A percentile compares a stretch with the other conserved stretches of the same genome.
Conservation (phyloP, 2,888 invertebrate genomes). For the Pyrrhia umbra region DNA sequence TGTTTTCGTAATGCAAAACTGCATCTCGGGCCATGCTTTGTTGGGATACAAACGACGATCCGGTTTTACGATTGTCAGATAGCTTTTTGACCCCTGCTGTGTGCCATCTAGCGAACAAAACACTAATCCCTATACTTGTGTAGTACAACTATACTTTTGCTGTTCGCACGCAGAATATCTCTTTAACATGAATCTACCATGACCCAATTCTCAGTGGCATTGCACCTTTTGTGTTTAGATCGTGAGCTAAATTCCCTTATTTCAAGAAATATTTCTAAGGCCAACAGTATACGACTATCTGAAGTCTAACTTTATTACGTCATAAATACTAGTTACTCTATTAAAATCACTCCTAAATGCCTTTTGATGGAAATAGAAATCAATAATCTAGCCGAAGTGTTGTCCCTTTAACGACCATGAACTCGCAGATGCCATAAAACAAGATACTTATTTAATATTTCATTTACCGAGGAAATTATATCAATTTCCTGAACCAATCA, state of each 20-base stretch:
- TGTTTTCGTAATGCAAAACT: slow-evolving; percentile 74
- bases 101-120: slow-evolving; percentile 72
- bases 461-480: slow-evolving; percentile 28
- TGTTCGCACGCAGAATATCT: slow-evolving; percentile 54
- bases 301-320: neutral
- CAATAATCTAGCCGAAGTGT: neutral
- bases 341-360: neutral
- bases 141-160: slow-evolving; percentile 51
- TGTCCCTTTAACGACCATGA: slow-evolving; percentile 8
- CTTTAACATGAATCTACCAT: slow-evolving; percentile 24
- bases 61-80: slow-evolving; percentile 76
- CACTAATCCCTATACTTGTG: slow-evolving; percentile 61
- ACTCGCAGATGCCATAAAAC: slow-evolving; percentile 13
- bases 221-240: slow-evolving; percentile 38
- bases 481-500: slow-evolving; percentile 44
- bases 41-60: slow-evolving; percentile 69
- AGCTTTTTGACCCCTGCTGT: slow-evolving; percentile 76
- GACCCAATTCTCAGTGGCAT: slow-evolving; percentile 34
- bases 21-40: slow-evolving; percentile 69
- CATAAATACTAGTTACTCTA: neutral
- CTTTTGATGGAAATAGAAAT: slow-evolving; percentile 12
- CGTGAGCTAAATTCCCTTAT: neutral
- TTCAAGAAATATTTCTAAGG: neutral
- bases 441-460: slow-evolving; percentile 14
- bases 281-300: neutral